Percentiles rank a stretch among this genome's conserved stretches.
Evolutionary conservation across 2,888 invertebrate genomes (phyloP).

Genomic region (Notodonta ziczac): DNA sequence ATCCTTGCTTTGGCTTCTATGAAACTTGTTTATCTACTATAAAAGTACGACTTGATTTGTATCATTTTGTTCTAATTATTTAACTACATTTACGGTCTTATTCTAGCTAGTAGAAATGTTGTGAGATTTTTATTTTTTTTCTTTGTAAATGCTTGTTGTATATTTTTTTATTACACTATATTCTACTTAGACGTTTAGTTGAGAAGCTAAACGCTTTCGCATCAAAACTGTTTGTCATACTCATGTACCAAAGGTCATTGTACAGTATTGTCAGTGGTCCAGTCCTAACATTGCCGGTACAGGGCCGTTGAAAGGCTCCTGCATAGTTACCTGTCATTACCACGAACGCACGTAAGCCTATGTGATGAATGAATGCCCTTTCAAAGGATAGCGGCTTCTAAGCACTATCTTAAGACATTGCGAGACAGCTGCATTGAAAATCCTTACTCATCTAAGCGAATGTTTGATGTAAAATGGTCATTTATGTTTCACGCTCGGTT

Average conservation of each 20-base stretch:
- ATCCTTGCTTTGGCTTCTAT: constrained; percentile 20
- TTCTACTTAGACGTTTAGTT: background rate
- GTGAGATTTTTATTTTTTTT: too few relatives aligned
- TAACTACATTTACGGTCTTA: background rate
- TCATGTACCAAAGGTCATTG: constrained; percentile 7
- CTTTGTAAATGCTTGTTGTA: background rate
- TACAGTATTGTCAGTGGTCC: constrained; percentile 21
- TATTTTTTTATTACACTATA: background rate
- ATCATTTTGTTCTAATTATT: constrained; percentile 26
- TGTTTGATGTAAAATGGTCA: background rate
- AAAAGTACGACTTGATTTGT: constrained; percentile 19
- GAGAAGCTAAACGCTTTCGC: background rate
- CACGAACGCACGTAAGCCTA: constrained; percentile 17
- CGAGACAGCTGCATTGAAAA: constrained; percentile 1
- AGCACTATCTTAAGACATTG: constrained; percentile 14
- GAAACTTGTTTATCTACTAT: constrained; percentile 21
- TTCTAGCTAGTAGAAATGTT: too few relatives aligned
- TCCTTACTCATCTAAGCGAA: constrained; percentile 1
- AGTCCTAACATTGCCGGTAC: constrained; percentile 17
- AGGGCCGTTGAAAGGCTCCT: constrained; percentile 13
- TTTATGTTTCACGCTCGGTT: background rate
- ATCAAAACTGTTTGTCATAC: background rate
- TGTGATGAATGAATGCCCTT: constrained; percentile 20
- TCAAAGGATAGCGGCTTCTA: constrained; percentile 19
- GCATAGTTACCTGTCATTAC: constrained; percentile 23